A percentile compares a stretch with the other conserved stretches of the same genome.
phyloP scores from a whole-genome alignment of 2,797 vertebrate species.

The Ambastaia sidthimunki region DNA sequence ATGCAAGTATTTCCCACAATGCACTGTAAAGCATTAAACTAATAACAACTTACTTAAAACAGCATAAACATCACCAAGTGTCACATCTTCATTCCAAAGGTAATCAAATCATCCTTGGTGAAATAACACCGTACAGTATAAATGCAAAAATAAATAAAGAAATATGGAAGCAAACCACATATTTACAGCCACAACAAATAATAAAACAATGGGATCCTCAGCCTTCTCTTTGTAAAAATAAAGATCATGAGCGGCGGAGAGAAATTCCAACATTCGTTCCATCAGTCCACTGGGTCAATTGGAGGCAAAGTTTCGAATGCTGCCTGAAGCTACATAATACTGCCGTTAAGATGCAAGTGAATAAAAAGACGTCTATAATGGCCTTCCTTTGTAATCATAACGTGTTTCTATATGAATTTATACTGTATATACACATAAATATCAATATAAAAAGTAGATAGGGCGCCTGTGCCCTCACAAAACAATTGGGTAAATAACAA shows the following conservation, averaged over 20 bases:
- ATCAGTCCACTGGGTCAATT: slow-evolving; percentile 50
- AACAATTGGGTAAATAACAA: slow-evolving; percentile 52
- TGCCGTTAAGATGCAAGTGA: slow-evolving; percentile 70
- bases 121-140: slow-evolving; percentile 62
- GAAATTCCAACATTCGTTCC: slow-evolving; percentile 55
- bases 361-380: slow-evolving; percentile 69
- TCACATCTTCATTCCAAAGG: slow-evolving; percentile 50
- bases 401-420: slow-evolving; percentile 70
- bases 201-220: slow-evolving; percentile 63
- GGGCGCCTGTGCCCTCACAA: slow-evolving; percentile 59
- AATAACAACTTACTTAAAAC: too few species aligned
- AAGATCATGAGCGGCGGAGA: slow-evolving; percentile 68
- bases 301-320: slow-evolving; percentile 50
- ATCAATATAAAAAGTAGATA: slow-evolving; percentile 63
- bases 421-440: slow-evolving; percentile 72
- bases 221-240: slow-evolving; percentile 68
- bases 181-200: slow-evolving; percentile 70
- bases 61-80: slow-evolving; percentile 23
- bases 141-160: slow-evolving; percentile 68
- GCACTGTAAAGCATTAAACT: slow-evolving; percentile 51
- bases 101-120: slow-evolving; percentile 55
- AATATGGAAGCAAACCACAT: slow-evolving; percentile 64
- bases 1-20: slow-evolving; percentile 46
- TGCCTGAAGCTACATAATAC: slow-evolving; percentile 78
- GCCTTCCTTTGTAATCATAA: slow-evolving; percentile 58